Base-by-base conservation (phyloP, 2,888 invertebrate species). In the Xylota sylvarum region DNA sequence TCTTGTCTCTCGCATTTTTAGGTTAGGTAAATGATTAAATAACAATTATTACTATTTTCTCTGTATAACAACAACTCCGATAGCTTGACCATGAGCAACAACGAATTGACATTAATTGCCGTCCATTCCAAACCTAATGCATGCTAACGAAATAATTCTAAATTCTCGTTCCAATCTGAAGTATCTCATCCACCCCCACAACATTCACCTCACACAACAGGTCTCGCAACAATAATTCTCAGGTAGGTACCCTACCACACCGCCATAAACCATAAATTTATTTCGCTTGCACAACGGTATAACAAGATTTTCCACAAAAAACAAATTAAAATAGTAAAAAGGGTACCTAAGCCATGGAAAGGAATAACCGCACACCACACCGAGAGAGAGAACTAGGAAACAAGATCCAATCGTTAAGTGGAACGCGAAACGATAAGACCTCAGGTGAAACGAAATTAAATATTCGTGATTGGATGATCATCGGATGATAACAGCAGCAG, bases 381-480 rank as follows among this genome's bases (percentile, higher is more conserved):
- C n/a, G 19, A 7, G 9, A 14, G 35, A 64, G 52, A 77, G 77
- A 82, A 86, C 86, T 86, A 86, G 86, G 86, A 86, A 86, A 86
- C 86, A 73, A 86, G 82, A 86, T 82, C 82, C 86, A 86, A 86
- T 82, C 82, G 86, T 86, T 86, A 86, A 82, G 86, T 86, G 86
- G 86, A 86, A 86, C 86, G 86, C 73, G 86, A 88, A 88, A 81
- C 88, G 77, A 88, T 82, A 80, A 80, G 88, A 88, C 92, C 91
- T 90, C 90, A 91, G 92, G 92, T 91, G 91, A 90, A 91, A 92
- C 91, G 91, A 92, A 92, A 92, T 92, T 92, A 92, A 92, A 92
- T 92, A 91, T 91, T 92, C 92, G 92, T 92, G 92, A 92, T 92
- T 91, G 91, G 91, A 91, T 91, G 92, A 92, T 92, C 91, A 92